Conservation (phyloP, 1,140 invertebrate genomes). For the Tribolium castaneum region DNA sequence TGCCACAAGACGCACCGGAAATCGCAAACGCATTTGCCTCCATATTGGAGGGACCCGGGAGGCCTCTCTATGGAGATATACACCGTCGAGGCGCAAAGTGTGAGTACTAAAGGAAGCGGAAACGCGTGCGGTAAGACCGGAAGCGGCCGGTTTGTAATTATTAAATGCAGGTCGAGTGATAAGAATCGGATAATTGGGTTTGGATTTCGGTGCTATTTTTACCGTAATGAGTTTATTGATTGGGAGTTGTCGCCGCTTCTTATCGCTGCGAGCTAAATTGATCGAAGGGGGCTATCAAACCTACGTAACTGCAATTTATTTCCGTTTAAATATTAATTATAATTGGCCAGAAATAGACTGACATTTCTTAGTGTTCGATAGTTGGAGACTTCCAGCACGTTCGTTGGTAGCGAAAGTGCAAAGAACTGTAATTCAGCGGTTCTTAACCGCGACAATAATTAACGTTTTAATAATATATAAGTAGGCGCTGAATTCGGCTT, state of each 20-base stretch:
- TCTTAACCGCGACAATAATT: slow-evolving; percentile 28
- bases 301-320: not conserved
- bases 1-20: slow-evolving; percentile 74
- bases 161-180: no score
- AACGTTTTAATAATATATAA: slow-evolving; percentile 2
- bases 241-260: not conserved
- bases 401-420: not conserved
- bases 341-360: not conserved
- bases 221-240: not conserved
- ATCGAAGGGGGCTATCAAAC: no score
- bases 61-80: slow-evolving; percentile 73
- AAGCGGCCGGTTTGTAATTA: no score
- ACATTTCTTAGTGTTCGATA: not conserved
- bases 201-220: no score
- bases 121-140: not conserved
- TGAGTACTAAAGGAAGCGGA: slow-evolving; percentile 59
- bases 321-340: not conserved
- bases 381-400: not conserved
- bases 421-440: not conserved
- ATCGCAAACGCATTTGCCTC: slow-evolving; percentile 68
- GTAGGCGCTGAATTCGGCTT: slow-evolving; percentile 1
- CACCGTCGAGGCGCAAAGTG: slow-evolving; percentile 71
- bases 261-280: no score
- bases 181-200: no score
- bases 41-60: slow-evolving; percentile 70